A percentile compares a stretch with the other conserved stretches of the same genome.
phyloP scores from a whole-genome alignment of 2,888 invertebrate genomes.

The Phanerotoma sp. region DNA sequence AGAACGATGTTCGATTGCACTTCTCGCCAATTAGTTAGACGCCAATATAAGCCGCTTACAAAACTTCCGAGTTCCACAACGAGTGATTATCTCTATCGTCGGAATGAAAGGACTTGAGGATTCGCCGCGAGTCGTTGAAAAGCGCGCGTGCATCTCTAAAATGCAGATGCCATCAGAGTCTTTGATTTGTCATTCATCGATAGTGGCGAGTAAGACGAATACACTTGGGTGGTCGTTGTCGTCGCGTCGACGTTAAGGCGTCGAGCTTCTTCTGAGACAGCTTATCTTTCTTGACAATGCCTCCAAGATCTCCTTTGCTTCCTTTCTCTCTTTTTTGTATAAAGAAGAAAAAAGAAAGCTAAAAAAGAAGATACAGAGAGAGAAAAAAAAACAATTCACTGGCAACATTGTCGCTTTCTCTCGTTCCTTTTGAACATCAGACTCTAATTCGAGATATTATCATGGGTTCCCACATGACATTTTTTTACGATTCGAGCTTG shows the following conservation, averaged over 20 bases:
- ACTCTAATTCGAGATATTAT: constrained; percentile 25
- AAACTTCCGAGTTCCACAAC: constrained; percentile 12
- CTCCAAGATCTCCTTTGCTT: constrained; percentile 40
- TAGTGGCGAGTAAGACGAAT: constrained; percentile 37
- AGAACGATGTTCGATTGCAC: constrained; percentile 12
- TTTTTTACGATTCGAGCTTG: constrained; percentile 7
- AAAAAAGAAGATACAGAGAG: too few species aligned
- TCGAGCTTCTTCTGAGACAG: constrained; percentile 35
- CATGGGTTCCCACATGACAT: constrained; percentile 16
- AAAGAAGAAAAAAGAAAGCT: too few species aligned
- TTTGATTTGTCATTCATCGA: constrained; percentile 52
- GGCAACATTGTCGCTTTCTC: constrained; percentile 19
- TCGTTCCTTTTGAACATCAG: background rate
- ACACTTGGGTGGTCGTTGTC: constrained; percentile 49
- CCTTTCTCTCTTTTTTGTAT: constrained; percentile 14
- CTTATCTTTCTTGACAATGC: constrained; percentile 52
- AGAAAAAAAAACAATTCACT: background rate
- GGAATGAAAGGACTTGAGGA: constrained; percentile 16
- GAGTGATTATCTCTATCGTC: constrained; percentile 26
- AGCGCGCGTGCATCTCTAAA: constrained; percentile 8
- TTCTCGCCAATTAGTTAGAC: constrained; percentile 30
- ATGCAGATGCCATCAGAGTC: constrained; percentile 18
- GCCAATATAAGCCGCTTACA: constrained; percentile 20
- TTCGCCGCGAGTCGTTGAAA: constrained; percentile 17
- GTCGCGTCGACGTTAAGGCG: constrained; percentile 35